Evolutionary conservation across 2,113 vertebrate species (phyloP), one percentile per base, ranked within the genome.

Genomic region (Lota lota): DNA sequence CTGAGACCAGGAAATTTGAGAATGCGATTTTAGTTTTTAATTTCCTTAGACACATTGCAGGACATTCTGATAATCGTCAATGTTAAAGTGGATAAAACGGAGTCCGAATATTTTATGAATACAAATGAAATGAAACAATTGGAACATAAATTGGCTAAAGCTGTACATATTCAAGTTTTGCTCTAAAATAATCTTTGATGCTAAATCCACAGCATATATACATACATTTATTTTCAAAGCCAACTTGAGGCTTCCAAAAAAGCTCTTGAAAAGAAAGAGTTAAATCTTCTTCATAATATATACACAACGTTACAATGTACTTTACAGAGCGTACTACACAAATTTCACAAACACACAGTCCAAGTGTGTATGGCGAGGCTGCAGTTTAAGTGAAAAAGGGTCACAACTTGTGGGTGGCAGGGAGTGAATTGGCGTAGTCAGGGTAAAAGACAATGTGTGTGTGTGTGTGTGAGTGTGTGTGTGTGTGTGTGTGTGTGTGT

Each of bases 271-370:
- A 83, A 33, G 53, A 64, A 80, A 63, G 40, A 61, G 79, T 79
- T 84, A 83, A 83, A 81, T 69, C 72, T 50, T 85, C 64, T 85
- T 80, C 67, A 69, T 82, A 85, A 77, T 89, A 91, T 90, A 77
- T 92, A 91, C 89, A 92, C 78, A 80, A 82, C 79, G 81, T 69
- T 83, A 68, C 84, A 91, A 83, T 79, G 11, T 88, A 88, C 87
- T 78, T 82, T 89, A 89, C 89, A 88, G 84, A 88, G 85, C 89
- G 84, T 82, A 92, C 83, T 69, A 83, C 86, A 90, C 86, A 85
- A 82, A 87, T 72, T 81, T 85, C 85, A 89, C 85, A 80, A 87
- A 86, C 79, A 68, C 78, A 83, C 72, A 84, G 83, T 82, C 79
- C 80, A 67, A 66, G 72, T 75, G 75, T 63, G 75, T 73, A 69